Evolutionary conservation across 2,888 invertebrate species (phyloP), one percentile per base, ranked within the genome.

Genomic region (Dinocampus coccinellae): DNA sequence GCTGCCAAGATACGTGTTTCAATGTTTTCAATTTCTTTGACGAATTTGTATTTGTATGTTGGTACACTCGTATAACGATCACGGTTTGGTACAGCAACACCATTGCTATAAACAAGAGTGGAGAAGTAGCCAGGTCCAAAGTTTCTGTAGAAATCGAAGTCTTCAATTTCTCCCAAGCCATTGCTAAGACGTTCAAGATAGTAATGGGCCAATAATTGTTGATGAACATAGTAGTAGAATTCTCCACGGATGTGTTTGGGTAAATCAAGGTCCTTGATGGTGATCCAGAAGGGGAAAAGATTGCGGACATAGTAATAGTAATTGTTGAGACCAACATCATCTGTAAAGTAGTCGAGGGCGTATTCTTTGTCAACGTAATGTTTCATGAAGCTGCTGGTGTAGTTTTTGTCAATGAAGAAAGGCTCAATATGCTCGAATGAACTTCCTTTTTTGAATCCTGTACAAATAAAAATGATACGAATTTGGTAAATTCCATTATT

Each of bases 141-240:
- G 67, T 89, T 82, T 52, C 88, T 83, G 83, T 89, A 86, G 90
- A 89, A 92, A 78, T 89, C 88, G 78, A 92, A 88, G 68, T 90
- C 89, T 16, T 91, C 90, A 75, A 93, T 91, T 20, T 90, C 89
- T 7, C 91, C 91, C 70, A 92, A 83, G 33, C 90, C 91, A 77
- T 92, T 91, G 61, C 92, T 90, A 74, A 92, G 87, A 85, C 94
- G 92, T 82, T 94, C 93, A 83, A 93, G 87, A 82, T 91, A 91
- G 89, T 92, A 94, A 81, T 93, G 92, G 73, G 92, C 91, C 79
- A 92, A 82, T 13, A 93, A 81, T 84, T 93, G 92, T 81, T 93
- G 91, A 82, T 93, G 91, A 82, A 90, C 89, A 88, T 89, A 91
- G 84, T 91, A 91, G 89, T 91, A 93, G 42, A 90, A 84, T 85